A percentile compares a stretch with the other conserved stretches of the same genome.
Evolutionary conservation across 2,888 invertebrate genomes (phyloP).

Genomic region (Tyria jacobaeae): DNA sequence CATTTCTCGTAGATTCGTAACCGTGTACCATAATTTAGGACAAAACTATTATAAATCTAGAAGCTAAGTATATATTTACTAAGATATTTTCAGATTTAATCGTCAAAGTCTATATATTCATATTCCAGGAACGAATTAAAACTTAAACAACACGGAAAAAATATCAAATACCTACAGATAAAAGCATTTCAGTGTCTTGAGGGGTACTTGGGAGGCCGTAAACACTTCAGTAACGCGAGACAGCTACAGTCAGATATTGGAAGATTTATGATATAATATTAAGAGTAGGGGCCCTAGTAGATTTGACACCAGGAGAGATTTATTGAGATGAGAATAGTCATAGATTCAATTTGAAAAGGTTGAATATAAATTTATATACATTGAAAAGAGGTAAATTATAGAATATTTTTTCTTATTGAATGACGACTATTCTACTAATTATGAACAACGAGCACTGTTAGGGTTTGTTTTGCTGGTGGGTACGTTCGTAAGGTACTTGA

Average conservation of each 20-base stretch:
- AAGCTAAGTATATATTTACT: background rate
- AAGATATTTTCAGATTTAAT: constrained; percentile 7
- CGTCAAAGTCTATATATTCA: constrained; percentile 3
- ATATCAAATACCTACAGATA: constrained; percentile 58
- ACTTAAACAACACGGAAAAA: constrained; percentile 30
- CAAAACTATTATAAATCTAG: background rate
- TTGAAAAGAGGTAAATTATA: background rate
- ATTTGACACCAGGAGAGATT: constrained; percentile 7
- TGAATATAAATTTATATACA: background rate
- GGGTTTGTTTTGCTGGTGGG: no score
- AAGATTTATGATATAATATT: constrained; percentile 24
- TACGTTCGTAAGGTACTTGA: no score
- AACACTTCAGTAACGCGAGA: constrained; percentile 34
- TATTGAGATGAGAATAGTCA: constrained; percentile 4
- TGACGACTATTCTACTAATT: no score
- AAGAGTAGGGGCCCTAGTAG: background rate
- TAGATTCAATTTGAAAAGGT: background rate
- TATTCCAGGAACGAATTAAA: constrained; percentile 27
- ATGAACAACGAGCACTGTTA: no score
- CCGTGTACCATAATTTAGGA: background rate
- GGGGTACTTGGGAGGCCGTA: constrained; percentile 34
- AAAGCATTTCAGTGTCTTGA: constrained; percentile 61
- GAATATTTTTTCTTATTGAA: background rate
- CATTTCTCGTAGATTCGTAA: no score
- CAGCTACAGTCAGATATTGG: constrained; percentile 16